A percentile compares a stretch with the other conserved stretches of the same genome.
Conservation (phyloP, 2,113 vertebrate genomes). For the Labeo rohita region DNA sequence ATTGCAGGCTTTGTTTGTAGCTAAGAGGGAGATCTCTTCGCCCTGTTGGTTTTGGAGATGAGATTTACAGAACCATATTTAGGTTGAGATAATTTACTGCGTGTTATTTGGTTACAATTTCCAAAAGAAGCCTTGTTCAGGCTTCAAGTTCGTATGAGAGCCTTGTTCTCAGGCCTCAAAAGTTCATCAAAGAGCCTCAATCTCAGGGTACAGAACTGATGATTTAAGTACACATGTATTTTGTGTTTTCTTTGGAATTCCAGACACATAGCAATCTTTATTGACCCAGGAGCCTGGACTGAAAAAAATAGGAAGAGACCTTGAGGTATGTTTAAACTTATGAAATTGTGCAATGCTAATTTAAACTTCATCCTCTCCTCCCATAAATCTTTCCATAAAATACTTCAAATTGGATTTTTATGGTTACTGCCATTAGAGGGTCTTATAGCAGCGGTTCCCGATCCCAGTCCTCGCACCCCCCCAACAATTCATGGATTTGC, state of each 20-base stretch:
- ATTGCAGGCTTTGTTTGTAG: too few relatives aligned
- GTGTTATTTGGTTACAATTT: too few relatives aligned
- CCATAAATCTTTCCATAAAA: too few relatives aligned
- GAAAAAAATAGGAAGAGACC: constrained; percentile 1
- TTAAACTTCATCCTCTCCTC: too few relatives aligned
- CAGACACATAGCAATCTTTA: background rate
- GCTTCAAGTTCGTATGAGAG: too few relatives aligned
- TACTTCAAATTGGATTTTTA: too few relatives aligned
- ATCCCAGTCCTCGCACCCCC: too few relatives aligned
- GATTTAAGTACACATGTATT: background rate
- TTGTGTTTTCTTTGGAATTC: constrained; percentile 1
- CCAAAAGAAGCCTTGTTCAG: background rate
- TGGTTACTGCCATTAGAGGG: too few relatives aligned
- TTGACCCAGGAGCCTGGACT: background rate
- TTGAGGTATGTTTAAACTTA: too few relatives aligned
- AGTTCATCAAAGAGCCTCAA: background rate
- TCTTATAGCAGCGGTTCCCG: too few relatives aligned
- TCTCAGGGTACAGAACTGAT: background rate
- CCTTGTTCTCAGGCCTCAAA: background rate
- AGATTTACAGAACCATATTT: background rate
- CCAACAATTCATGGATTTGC: too few relatives aligned
- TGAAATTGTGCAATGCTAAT: too few relatives aligned
- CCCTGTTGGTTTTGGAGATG: background rate
- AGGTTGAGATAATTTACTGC: background rate
- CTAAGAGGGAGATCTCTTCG: background rate